These are phyloP conservation scores for Chrysolina americana DNA, from an alignment of 2,888 invertebrate species.

Conservation along the genomic window DNA sequence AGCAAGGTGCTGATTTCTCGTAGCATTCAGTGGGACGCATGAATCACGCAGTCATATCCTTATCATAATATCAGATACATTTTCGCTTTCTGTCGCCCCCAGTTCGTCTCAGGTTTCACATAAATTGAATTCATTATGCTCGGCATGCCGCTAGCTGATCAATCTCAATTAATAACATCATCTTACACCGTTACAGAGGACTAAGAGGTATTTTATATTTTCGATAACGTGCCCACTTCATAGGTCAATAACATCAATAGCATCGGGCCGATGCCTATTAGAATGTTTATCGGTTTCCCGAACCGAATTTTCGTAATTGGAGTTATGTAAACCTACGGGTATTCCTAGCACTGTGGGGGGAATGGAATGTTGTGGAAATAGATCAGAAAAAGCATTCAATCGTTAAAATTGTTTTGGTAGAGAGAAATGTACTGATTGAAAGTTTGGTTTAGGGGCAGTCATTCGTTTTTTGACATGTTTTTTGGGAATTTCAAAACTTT, in stretches of 20 bases:
- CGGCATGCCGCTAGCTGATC: background rate
- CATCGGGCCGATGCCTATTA: background rate
- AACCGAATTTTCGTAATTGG: constrained; percentile 1
- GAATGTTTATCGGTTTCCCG: constrained; percentile 8
- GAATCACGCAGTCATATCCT: background rate
- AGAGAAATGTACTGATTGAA: too few species aligned
- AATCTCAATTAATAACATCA: constrained; percentile 8
- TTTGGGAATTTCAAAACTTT: too few species aligned
- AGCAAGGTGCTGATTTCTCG: background rate
- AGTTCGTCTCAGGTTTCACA: constrained; percentile 9
- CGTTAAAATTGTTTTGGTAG: too few species aligned
- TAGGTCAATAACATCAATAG: constrained; percentile 19
- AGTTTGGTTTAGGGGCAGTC: too few species aligned
- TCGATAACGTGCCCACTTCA: constrained; percentile 17
- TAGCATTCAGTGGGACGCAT: background rate
- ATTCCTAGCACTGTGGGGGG: background rate
- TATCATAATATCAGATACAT: constrained; percentile 3
- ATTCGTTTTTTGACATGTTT: too few species aligned
- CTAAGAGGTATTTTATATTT: constrained; percentile 21
- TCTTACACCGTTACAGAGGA: constrained; percentile 19
- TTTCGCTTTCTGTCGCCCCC: constrained; percentile 7
- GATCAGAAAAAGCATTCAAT: background rate
- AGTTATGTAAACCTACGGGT: background rate
- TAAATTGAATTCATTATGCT: constrained; percentile 3
- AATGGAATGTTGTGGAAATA: background rate